Base-by-base conservation (phyloP, 2,797 vertebrate species). In the Astyanax mexicanus region DNA sequence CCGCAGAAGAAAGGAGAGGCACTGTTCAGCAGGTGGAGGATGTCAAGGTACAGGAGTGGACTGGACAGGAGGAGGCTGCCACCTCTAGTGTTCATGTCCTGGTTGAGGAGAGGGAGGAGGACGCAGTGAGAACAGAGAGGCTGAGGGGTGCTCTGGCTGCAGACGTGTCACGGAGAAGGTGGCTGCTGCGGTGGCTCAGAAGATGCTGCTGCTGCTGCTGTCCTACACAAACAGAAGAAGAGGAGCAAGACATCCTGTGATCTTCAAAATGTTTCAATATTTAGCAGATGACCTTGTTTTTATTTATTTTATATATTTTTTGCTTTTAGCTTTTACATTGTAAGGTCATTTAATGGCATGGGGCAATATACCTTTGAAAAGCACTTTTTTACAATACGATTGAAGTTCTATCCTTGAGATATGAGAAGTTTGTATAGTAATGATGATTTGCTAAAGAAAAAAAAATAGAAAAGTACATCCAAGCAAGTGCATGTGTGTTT, bases 121-220 rank as follows among this genome's bases (percentile, higher is more conserved):
- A 70, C 11, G 32, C 5, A n/a, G 7, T 3, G 12, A 32, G 54
- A 15, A 35, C 15, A 32, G 49, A 74, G n/a, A 27, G 29, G 11
- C 37, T 38, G 19, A 61, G 5, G 5, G 51, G 25, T 44, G 11
- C 13, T 0, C n/a, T 60, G 10, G 27, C 38, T 72, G 60, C 11
- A 21, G 15, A 49, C 21, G 8, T n/a, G 35, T 74, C 72, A 60
- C 37, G 66, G 25, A 77, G 82, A 75, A 40, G 32, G 10, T 9
- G 55, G 52, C 58, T 81, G 27, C 35, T 75, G 62, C 49, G 64
- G 9, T 80, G 80, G 82, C 72, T 84, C 57, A 80, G 77, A 38
- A 19, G 62, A 10, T 7, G 80, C 23, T 81, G 79, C 61, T 45
- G 15, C 54, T 54, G 51, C 23, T 79, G 79, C 44, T 74, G 70